Evolutionary conservation across 1,140 invertebrate species (phyloP).

Genomic region (Andrena cerasifolii): DNA sequence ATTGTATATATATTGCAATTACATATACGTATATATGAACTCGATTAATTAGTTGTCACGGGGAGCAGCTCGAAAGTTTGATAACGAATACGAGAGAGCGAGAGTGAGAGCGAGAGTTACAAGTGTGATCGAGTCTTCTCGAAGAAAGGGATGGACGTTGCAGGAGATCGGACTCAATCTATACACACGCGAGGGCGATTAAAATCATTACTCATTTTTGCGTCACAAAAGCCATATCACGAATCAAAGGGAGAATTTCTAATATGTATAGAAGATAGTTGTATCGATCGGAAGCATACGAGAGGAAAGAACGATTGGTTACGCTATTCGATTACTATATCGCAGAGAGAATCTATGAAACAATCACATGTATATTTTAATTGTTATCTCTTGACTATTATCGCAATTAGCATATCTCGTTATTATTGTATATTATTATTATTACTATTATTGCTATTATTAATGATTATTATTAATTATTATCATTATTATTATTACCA

Average conservation of each 20-base stretch:
- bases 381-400: constrained; percentile 75
- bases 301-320: constrained; percentile 53
- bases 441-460: constrained; percentile 53
- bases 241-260: constrained; percentile 70
- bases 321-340: constrained; percentile 66
- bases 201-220: constrained; percentile 51
- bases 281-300: constrained; percentile 30
- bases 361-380: constrained; percentile 74
- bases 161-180: constrained; percentile 15
- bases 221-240: constrained; percentile 67
- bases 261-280: constrained; percentile 51
- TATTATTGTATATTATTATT: constrained; percentile 73
- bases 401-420: constrained; percentile 70
- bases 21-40: constrained; percentile 40
- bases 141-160: constrained; percentile 15
- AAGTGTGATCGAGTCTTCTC: constrained; percentile 6
- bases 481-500: constrained; percentile 46
- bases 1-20: constrained; percentile 50
- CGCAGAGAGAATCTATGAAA: constrained; percentile 47
- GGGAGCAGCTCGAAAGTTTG: constrained; percentile 51
- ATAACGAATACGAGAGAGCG: constrained; percentile 36
- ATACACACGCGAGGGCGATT: constrained; percentile 11
- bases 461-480: constrained; percentile 53
- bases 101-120: background rate
- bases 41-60: constrained; percentile 50